These are phyloP conservation scores for Pomatorhinus ruficollis DNA, from an alignment of 2,113 vertebrate genomes.

Conservation along the genomic window DNA sequence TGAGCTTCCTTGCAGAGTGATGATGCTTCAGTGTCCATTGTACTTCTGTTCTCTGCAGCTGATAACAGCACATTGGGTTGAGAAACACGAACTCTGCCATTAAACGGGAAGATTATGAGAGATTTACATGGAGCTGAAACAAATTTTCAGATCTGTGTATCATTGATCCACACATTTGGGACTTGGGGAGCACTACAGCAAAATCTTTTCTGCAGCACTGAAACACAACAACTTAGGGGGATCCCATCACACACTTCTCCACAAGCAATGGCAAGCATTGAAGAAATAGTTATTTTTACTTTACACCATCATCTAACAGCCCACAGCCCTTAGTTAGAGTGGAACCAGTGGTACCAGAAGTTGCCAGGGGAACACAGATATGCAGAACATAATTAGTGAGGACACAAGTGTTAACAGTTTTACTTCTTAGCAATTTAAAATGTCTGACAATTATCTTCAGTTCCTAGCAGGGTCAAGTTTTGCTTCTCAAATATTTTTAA, in stretches of 20 bases:
- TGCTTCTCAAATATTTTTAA: constrained; percentile 29
- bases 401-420: constrained; percentile 3
- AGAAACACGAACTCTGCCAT: rapidly evolving
- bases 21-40: not conserved
- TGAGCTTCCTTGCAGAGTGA: not conserved
- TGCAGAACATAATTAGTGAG: not conserved
- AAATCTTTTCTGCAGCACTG: not conserved
- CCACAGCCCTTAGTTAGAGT: not conserved
- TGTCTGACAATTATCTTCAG: not conserved
- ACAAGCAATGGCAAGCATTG: not conserved
- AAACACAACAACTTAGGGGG: not conserved
- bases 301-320: not conserved
- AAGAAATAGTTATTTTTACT: not conserved
- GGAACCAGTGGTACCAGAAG: not conserved
- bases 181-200: not conserved
- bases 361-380: not conserved
- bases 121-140: not conserved
- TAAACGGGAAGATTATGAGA: not conserved
- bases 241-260: not conserved
- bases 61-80: not conserved
- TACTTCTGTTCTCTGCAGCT: not conserved
- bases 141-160: not conserved
- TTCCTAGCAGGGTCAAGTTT: constrained; percentile 34
- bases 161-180: not conserved
- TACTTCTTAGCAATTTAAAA: constrained; percentile 12